Evolutionary conservation across 2,888 invertebrate species (phyloP).

Genomic region (Fragum whitleyi): DNA sequence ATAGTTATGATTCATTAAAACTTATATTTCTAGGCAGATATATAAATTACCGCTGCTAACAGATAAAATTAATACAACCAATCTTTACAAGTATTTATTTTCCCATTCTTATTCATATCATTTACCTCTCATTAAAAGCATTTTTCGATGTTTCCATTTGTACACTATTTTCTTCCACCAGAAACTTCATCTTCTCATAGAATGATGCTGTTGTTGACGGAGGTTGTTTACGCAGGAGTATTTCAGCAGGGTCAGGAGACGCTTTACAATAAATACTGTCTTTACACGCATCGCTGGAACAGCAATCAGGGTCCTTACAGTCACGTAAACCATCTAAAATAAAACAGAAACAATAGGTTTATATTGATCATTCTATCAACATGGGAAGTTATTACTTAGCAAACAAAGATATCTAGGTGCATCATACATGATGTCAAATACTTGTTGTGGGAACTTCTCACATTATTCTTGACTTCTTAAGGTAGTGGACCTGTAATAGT

Average conservation of each 20-base stretch:
- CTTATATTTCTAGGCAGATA: too few species aligned
- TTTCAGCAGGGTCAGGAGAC: conserved; percentile 98
- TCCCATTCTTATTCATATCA: too few species aligned
- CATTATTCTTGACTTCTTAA: too few species aligned
- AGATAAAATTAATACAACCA: too few species aligned
- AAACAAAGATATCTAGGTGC: not conserved
- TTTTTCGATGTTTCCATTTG: conserved; percentile 99
- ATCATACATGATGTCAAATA: too few species aligned
- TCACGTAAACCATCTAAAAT: conserved; percentile 97
- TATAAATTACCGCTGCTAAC: too few species aligned
- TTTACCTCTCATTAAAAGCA: conserved; percentile 98
- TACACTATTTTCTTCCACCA: conserved; percentile 99
- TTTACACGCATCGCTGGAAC: conserved; percentile 92
- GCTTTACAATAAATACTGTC: conserved; percentile 98
- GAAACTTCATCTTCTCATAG: conserved; percentile 98
- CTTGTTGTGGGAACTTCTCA: too few species aligned
- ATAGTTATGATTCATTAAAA: too few species aligned
- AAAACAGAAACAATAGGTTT: not conserved
- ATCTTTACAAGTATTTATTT: too few species aligned
- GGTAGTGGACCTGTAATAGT: too few species aligned
- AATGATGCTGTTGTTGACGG: conserved; percentile 98
- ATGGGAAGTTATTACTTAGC: too few species aligned
- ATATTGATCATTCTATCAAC: not conserved
- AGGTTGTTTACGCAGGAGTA: conserved; percentile 97
- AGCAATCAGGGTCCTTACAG: conserved; percentile 99